phyloP scores from a whole-genome alignment of 1,140 invertebrate species.

The Muscidifurax raptorellus region DNA sequence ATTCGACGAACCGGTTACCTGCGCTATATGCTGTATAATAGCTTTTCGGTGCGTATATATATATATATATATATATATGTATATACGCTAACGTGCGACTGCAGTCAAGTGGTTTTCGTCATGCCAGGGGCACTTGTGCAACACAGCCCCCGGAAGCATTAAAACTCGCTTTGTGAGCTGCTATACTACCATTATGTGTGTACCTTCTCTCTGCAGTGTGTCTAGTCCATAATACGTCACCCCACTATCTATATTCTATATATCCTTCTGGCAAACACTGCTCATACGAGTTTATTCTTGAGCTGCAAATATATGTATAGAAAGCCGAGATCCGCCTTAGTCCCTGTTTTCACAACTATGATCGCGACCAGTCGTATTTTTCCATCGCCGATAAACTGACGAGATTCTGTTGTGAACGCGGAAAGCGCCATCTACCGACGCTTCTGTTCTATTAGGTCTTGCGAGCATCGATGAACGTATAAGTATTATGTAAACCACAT shows the following conservation, averaged over 20 bases:
- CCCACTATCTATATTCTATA: conserved; percentile 29
- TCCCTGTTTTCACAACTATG: not conserved
- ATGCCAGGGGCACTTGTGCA: conserved; percentile 56
- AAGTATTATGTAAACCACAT: no score
- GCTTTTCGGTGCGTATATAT: not conserved
- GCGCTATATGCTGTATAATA: no score
- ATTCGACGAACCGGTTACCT: not conserved
- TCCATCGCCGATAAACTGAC: not conserved
- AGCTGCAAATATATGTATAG: no score
- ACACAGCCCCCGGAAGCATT: conserved; percentile 38
- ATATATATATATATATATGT: no score
- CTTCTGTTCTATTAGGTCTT: no score
- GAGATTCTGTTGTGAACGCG: not conserved
- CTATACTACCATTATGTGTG: not conserved
- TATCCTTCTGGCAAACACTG: conserved; percentile 2
- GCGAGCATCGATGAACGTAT: no score
- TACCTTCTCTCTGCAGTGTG: conserved; percentile 5
- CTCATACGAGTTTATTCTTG: not conserved
- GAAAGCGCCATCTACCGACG: no score
- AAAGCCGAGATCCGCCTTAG: not conserved
- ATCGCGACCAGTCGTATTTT: not conserved
- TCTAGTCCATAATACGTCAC: not conserved
- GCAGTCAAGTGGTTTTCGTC: conserved; percentile 64
- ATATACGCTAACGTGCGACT: not conserved
- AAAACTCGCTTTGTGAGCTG: conserved; percentile 47